Percentiles rank a stretch among this genome's conserved stretches.
These are phyloP conservation scores for Scaptomyza parva DNA, from an alignment of 2,888 invertebrate genomes.

Conservation along the genomic window DNA sequence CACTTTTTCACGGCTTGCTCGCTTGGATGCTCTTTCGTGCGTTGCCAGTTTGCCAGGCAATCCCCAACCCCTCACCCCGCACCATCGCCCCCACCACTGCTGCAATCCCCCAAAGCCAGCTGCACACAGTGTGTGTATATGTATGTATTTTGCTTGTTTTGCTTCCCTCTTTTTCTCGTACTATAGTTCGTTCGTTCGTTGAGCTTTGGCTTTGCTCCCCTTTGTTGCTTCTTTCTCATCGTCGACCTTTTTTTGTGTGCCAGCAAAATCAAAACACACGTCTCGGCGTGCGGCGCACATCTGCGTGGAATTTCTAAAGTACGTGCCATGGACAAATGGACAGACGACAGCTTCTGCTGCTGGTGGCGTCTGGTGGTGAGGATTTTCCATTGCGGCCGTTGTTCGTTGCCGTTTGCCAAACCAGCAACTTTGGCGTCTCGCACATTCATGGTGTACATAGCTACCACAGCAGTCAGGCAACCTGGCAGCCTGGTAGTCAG, in stretches of 20 bases:
- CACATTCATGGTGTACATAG: slow-evolving; percentile 77
- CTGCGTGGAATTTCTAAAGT: slow-evolving; percentile 80
- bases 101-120: slow-evolving; percentile 41
- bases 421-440: slow-evolving; percentile 71
- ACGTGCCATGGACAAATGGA: slow-evolving; percentile 68
- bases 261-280: slow-evolving; percentile 81
- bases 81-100: slow-evolving; percentile 20
- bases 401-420: slow-evolving; percentile 65
- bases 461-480: slow-evolving; percentile 56
- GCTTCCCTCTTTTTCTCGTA: slow-evolving; percentile 24
- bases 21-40: slow-evolving; percentile 78
- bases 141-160: slow-evolving; percentile 47
- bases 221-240: slow-evolving; percentile 12
- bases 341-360: slow-evolving; percentile 23
- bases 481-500: slow-evolving; percentile 46
- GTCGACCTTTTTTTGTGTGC: slow-evolving; percentile 50
- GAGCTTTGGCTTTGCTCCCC: slow-evolving; percentile 59
- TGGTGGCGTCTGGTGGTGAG: slow-evolving; percentile 20
- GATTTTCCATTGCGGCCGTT: slow-evolving; percentile 48
- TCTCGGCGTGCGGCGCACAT: slow-evolving; percentile 78
- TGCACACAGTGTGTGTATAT: slow-evolving; percentile 18
- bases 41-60: slow-evolving; percentile 59
- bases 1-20: slow-evolving; percentile 81
- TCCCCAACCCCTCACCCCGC: slow-evolving; percentile 1
- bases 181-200: slow-evolving; percentile 67